Evolutionary conservation across 2,797 vertebrate species (phyloP), one percentile per base, ranked within the genome.

Genomic region (Dendrocincla tyrannina): DNA sequence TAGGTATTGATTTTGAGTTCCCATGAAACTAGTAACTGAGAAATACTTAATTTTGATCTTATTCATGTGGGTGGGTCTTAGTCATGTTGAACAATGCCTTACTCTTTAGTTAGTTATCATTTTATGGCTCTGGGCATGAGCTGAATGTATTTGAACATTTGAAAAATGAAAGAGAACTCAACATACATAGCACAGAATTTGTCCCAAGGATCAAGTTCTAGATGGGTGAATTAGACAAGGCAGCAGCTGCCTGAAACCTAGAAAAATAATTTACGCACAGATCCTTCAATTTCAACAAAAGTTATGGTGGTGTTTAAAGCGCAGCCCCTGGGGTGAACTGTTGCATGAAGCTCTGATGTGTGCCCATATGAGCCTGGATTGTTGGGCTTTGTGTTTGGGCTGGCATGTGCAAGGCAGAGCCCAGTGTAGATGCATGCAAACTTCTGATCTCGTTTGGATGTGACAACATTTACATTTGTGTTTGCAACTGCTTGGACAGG

Each of bases 361-460:
- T 67, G 70, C 25, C 39, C 0, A 0, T 44, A 2, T 4, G 9
- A 0, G 0, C 18, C 59, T 73, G 39, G 35, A 28, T 25, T 2
- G 1, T 19, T 84, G 59, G 5, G 19, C 20, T 84, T 58, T 27
- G 11, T 33, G 4, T 3, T 1, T 47, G 42, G 30, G 8, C 68
- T 68, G 15, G 28, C 49, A 42, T 3, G 6, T 0, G 7, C 25
- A 37, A 56, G 78, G 46, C 22, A 52, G 75, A 67, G 52, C 27
- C 33, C 1, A 0, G 2, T 32, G 9, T 24, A 77, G 33, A 10
- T 47, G 37, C 5, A 2, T 22, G 32, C 19, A 4, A n/a, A n/a
- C 27, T 23, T 80, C 53, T 81, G n/a, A 25, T 81, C 37, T 88
- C 1, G 0, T 64, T 75, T 49, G 53, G 17, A 23, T 35, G n/a